Evolutionary conservation across 1,140 invertebrate genomes (phyloP), one percentile per base, ranked within the genome.

Genomic region (Periplaneta americana): DNA sequence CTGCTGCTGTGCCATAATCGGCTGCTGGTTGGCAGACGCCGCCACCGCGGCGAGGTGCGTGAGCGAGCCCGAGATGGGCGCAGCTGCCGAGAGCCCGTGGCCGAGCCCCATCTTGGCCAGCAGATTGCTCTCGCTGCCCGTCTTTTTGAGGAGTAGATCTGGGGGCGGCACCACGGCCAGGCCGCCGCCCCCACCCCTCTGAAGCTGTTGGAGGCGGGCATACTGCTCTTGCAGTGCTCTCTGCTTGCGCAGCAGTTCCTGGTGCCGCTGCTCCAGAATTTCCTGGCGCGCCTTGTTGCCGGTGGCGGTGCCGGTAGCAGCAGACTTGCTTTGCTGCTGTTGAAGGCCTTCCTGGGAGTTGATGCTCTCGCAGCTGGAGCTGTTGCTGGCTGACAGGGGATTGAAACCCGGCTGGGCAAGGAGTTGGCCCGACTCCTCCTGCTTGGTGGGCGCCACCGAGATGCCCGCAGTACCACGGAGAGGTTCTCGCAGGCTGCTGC

Each of bases 191-290:
- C 93, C 92, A 74, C 93, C 93, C 74, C 95, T 91, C 85, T 96
- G 96, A 33, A 97, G 91, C 87, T 95, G 94, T 85, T 97, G 96
- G 39, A 97, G 87, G 17, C 96, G 90, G 0, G 94, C 94, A 87
- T 97, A 98, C 84, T 98, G 96, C 83, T 97, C 96, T 85, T 98
- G 96, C 1, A 98, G 88, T 6, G 95, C 93, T 82, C 93, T 94
- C 85, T 97, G 96, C 85, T 97, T 97, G 78, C 94, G 92, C 5
- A 97, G 86, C 1, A 97, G 88, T 85, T 97, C 96, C 86, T 96
- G 95, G 85, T 97, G 96, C 2, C 96, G 91, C 84, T 95, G 93
- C 86, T 96, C 96, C 5, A 97, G 89, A n/a, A 88, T 91, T 81
- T 95, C 93, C 85, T 96, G 95, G 0, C 95, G 90, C 75, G 91